Evolutionary conservation across 2,888 invertebrate species (phyloP).

Genomic region (Vesta saturnalis): DNA sequence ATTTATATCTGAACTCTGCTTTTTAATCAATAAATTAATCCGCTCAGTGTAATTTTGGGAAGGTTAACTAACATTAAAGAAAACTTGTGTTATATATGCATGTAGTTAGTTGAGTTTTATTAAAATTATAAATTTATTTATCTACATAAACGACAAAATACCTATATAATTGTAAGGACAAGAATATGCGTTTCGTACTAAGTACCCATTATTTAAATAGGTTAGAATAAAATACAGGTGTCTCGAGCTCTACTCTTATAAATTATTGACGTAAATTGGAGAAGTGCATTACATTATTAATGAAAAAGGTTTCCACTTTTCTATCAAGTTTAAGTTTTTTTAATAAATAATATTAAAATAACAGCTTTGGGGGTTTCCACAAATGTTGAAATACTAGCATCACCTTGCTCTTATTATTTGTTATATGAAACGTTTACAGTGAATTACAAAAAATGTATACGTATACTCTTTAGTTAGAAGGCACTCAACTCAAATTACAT

Average conservation of each 20-base stretch:
- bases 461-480: too few species aligned
- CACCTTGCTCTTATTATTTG: constrained; percentile 1
- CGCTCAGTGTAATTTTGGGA: too few species aligned
- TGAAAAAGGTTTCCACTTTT: background rate
- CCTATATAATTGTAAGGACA: background rate
- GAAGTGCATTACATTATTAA: background rate
- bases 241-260: background rate
- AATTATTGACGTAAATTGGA: background rate
- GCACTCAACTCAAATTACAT: too few species aligned
- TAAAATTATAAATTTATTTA: too few species aligned
- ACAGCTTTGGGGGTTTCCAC: background rate
- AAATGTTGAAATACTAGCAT: background rate
- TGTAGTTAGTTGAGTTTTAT: too few species aligned
- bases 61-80: too few species aligned
- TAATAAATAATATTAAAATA: background rate
- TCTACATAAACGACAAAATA: background rate
- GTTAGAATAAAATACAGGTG: constrained; percentile 13
- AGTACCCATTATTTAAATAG: constrained; percentile 16
- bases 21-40: too few species aligned
- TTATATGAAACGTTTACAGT: too few species aligned
- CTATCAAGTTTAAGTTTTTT: background rate
- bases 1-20: too few species aligned
- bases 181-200: background rate
- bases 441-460: too few species aligned
- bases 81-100: too few species aligned